Conservation (phyloP, 2,888 invertebrate genomes). For the Arrhopalites spinosus region DNA sequence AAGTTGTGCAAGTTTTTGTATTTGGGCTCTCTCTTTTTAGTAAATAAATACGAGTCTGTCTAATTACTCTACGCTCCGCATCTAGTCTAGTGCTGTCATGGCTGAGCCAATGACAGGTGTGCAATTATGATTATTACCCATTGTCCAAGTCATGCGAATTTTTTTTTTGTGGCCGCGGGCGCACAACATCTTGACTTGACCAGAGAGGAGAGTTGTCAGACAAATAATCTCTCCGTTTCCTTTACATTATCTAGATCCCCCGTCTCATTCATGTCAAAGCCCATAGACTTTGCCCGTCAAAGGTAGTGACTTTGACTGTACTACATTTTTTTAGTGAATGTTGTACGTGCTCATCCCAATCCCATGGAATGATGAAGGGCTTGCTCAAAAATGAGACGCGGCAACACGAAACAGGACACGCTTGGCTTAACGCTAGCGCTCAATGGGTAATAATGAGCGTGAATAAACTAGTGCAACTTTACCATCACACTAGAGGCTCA, state of each 20-base stretch:
- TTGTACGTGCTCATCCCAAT: too few species aligned
- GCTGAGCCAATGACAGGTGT: slow-evolving; percentile 39
- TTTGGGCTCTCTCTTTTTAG: background rate
- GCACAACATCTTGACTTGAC: background rate
- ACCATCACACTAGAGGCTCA: slow-evolving; percentile 23
- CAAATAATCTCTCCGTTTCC: slow-evolving; percentile 1
- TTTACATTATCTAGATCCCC: slow-evolving; percentile 7
- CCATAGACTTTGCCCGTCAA: background rate
- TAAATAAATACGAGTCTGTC: slow-evolving; percentile 39
- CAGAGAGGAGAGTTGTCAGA: slow-evolving; percentile 13
- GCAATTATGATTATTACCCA: slow-evolving; percentile 44
- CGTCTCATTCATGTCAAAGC: slow-evolving; percentile 8
- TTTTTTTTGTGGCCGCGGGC: slow-evolving; percentile 12
- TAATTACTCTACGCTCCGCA: slow-evolving; percentile 37
- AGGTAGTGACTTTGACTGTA: background rate
- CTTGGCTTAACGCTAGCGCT: background rate
- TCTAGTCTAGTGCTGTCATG: background rate
- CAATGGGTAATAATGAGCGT: slow-evolving; percentile 30
- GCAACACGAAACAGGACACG: background rate
- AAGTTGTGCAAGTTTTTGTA: too few species aligned
- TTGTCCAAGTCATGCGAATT: slow-evolving; percentile 31
- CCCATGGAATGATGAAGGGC: too few species aligned
- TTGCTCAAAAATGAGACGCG: too few species aligned
- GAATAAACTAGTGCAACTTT: slow-evolving; percentile 30
- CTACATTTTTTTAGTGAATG: too few species aligned